Evolutionary conservation across 2,888 invertebrate genomes (phyloP).

Genomic region (Scelioninae gen. 2): DNA sequence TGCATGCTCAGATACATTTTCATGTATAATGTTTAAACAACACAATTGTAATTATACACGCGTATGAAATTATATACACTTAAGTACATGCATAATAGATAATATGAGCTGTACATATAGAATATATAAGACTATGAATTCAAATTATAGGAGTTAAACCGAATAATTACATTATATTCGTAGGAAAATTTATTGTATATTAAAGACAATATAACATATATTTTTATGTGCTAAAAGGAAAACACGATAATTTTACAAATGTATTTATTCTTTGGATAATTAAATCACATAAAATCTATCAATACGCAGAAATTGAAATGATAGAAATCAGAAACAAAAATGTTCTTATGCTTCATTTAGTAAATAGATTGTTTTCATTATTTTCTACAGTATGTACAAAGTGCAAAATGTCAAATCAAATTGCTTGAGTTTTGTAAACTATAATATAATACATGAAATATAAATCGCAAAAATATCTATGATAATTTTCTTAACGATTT

Average conservation of each 20-base stretch:
- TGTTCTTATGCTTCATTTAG: no score
- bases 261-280: conserved; percentile 7
- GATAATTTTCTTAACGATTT: no score
- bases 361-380: neutral
- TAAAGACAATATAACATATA: neutral
- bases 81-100: no score
- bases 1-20: no score
- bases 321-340: neutral
- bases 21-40: no score
- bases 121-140: no score
- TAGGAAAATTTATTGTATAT: no score
- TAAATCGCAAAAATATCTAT: neutral
- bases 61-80: no score
- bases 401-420: neutral
- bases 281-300: neutral
- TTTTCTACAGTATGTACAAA: neutral
- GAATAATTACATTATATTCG: no score
- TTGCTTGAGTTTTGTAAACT: neutral
- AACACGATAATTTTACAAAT: neutral
- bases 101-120: no score
- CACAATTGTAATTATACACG: no score
- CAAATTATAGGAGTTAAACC: no score
- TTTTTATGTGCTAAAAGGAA: neutral
- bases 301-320: neutral
- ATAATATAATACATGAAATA: neutral